A percentile compares a stretch with the other conserved stretches of the same genome.
These are phyloP conservation scores for Ooceraea biroi DNA, from an alignment of 1,140 invertebrate genomes.

Conservation along the genomic window DNA sequence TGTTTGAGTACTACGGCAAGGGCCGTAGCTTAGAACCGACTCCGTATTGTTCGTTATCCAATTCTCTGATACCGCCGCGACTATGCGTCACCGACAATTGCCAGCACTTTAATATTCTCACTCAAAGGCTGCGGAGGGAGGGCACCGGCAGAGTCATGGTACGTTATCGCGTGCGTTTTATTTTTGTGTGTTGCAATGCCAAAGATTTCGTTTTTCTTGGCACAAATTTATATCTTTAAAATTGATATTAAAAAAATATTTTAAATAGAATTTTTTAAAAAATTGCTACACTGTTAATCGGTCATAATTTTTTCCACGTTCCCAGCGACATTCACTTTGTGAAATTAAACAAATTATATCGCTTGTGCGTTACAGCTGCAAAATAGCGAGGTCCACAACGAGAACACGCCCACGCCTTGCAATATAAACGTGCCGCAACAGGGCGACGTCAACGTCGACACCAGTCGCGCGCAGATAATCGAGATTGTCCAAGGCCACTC, in stretches of 20 bases:
- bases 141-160: constrained; percentile 77
- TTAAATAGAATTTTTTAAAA: no score
- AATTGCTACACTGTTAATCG: no score
- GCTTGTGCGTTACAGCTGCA: constrained; percentile 67
- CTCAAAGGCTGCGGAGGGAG: constrained; percentile 80
- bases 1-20: constrained; percentile 87
- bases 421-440: constrained; percentile 30
- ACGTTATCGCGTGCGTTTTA: constrained; percentile 58
- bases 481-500: constrained; percentile 74
- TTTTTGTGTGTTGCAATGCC: no score
- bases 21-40: constrained; percentile 76
- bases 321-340: neutral
- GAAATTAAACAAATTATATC: neutral
- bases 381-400: constrained; percentile 65
- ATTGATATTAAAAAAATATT: neutral
- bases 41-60: constrained; percentile 69
- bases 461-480: constrained; percentile 73
- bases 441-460: constrained; percentile 65
- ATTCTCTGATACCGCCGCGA: constrained; percentile 86
- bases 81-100: constrained; percentile 89
- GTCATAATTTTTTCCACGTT: neutral
- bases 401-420: neutral
- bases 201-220: neutral
- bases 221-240: neutral
- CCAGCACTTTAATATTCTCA: constrained; percentile 88